These are phyloP conservation scores for Cyclargus thomasi DNA, from an alignment of 1,140 invertebrate genomes.

Conservation along the genomic window DNA sequence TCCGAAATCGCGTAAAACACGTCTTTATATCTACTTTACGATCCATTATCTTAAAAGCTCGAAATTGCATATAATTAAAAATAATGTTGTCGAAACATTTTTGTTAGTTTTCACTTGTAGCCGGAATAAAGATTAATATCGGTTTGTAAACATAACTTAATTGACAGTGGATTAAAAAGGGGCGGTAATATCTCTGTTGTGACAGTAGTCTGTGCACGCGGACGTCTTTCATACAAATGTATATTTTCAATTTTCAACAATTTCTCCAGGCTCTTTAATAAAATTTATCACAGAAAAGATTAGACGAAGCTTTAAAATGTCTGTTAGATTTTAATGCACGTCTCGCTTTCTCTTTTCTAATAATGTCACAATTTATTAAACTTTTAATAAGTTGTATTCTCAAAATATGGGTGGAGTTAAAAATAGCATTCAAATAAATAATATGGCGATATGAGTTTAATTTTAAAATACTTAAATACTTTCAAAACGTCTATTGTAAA, in stretches of 20 bases:
- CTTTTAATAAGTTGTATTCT: not conserved
- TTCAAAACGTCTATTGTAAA: too few relatives aligned
- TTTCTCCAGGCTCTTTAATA: conserved; percentile 49
- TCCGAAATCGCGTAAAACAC: not conserved
- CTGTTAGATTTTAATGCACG: conserved; percentile 4
- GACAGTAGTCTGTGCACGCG: conserved; percentile 46
- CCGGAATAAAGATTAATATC: conserved; percentile 1
- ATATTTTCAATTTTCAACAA: conserved; percentile 70
- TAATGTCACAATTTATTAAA: conserved; percentile 1
- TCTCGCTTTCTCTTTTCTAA: not conserved
- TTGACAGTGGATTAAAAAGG: conserved; percentile 13
- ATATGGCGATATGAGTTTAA: too few relatives aligned
- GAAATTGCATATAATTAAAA: not conserved
- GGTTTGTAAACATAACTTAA: conserved; percentile 4
- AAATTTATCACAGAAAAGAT: conserved; percentile 43
- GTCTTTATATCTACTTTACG: not conserved
- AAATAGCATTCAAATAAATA: not conserved
- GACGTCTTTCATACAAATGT: conserved; percentile 44
- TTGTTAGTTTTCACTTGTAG: not conserved
- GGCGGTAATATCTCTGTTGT: conserved; percentile 54
- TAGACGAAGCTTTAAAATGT: conserved; percentile 20
- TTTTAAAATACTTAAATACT: too few relatives aligned
- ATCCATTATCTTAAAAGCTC: not conserved
- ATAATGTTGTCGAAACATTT: not conserved
- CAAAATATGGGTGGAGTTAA: not conserved